phyloP scores from a whole-genome alignment of 2,888 invertebrate genomes.

The Diarsia mendica region DNA sequence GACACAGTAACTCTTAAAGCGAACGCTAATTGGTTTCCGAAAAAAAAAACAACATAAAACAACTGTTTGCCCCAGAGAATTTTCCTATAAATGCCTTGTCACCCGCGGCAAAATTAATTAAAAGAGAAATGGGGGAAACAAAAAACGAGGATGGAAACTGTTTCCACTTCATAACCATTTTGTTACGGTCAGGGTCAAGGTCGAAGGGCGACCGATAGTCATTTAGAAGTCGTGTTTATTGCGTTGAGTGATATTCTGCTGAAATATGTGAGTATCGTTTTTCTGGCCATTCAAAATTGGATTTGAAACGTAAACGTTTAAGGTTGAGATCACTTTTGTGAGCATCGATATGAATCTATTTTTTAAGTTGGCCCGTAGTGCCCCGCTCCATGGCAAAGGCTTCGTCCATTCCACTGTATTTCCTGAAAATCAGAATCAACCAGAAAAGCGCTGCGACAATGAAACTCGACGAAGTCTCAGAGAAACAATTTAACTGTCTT shows the following conservation, averaged over 20 bases:
- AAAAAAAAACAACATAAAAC: slow-evolving; percentile 12
- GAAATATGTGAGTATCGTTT: not conserved
- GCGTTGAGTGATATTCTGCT: not conserved
- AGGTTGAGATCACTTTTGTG: not conserved
- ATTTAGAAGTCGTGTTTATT: slow-evolving; percentile 12
- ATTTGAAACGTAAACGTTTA: not conserved
- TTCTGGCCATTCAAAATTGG: not conserved
- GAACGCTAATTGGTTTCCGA: slow-evolving; percentile 17
- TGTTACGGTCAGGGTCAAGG: slow-evolving; percentile 13
- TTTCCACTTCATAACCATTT: slow-evolving; percentile 25
- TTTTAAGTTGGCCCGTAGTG: too few relatives aligned
- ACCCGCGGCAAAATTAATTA: slow-evolving; percentile 45
- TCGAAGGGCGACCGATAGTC: not conserved
- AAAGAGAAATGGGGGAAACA: slow-evolving; percentile 20
- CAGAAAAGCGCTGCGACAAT: too few relatives aligned
- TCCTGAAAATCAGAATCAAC: too few relatives aligned
- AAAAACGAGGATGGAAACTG: slow-evolving; percentile 21
- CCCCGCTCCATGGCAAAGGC: too few relatives aligned
- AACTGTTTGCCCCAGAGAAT: slow-evolving; percentile 4
- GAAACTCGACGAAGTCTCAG: too few relatives aligned
- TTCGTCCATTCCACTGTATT: too few relatives aligned
- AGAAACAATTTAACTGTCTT: too few relatives aligned
- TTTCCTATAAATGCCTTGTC: slow-evolving; percentile 33
- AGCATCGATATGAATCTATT: too few relatives aligned
- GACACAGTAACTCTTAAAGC: slow-evolving; percentile 3